Conservation (phyloP, 2,888 invertebrate genomes). For the Erebia ligea region DNA sequence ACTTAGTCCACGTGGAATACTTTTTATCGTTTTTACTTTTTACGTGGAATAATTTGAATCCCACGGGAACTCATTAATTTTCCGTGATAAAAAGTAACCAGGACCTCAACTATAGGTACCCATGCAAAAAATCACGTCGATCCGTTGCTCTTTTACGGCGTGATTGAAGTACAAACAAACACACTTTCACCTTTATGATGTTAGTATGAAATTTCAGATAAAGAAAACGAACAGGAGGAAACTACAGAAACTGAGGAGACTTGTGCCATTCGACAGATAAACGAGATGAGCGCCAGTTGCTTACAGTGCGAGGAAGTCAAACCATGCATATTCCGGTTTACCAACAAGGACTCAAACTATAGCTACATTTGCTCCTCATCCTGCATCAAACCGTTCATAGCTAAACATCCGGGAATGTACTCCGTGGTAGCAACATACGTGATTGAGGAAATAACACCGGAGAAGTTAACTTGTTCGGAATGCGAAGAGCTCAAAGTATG, state of each 20-base stretch:
- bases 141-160: too few relatives aligned
- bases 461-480: constrained; percentile 62
- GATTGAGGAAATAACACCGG: constrained; percentile 68
- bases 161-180: background rate
- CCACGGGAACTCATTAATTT: too few relatives aligned
- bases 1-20: too few relatives aligned
- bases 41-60: too few relatives aligned
- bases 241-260: constrained; percentile 63
- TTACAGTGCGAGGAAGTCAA: constrained; percentile 67
- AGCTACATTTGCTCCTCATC: constrained; percentile 73
- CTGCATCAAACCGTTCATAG: constrained; percentile 76
- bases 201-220: constrained; percentile 58
- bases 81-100: too few relatives aligned
- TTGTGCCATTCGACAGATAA: constrained; percentile 70
- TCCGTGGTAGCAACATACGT: constrained; percentile 62
- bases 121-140: too few relatives aligned
- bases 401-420: constrained; percentile 61
- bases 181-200: too few relatives aligned
- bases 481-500: constrained; percentile 73
- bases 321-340: constrained; percentile 62
- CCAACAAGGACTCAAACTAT: constrained; percentile 55
- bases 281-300: constrained; percentile 65
- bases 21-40: too few relatives aligned
- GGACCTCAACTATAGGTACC: too few relatives aligned
- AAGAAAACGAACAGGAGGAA: constrained; percentile 77